Percentiles rank a stretch among this genome's conserved stretches.
phyloP scores from a whole-genome alignment of 2,797 vertebrate genomes.

The Megaceryle alcyon region DNA sequence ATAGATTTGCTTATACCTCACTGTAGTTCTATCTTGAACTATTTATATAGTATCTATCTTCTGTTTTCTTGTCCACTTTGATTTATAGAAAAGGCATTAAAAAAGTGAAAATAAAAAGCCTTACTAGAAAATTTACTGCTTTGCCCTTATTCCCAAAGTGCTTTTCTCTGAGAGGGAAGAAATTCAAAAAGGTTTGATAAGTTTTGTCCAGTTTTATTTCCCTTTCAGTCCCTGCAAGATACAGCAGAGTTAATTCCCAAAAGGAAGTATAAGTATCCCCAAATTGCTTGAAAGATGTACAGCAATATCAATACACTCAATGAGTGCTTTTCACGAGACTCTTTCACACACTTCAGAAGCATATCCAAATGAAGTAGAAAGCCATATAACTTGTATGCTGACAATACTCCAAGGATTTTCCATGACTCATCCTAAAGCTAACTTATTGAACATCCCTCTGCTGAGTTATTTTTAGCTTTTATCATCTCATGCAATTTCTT shows the following conservation, averaged over 20 bases:
- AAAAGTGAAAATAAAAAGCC: neutral
- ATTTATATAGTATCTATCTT: neutral
- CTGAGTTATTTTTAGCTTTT: constrained; percentile 62
- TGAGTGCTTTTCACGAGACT: neutral
- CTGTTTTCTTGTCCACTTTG: neutral
- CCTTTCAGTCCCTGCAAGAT: neutral
- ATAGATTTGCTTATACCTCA: neutral
- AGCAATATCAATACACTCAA: neutral
- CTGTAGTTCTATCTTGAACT: neutral
- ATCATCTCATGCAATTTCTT: constrained; percentile 34
- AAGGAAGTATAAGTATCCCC: neutral
- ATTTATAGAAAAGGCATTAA: neutral
- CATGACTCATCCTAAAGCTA: constrained; percentile 41
- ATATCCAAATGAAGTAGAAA: constrained; percentile 27
- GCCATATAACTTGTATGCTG: neutral
- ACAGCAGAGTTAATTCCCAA: neutral
- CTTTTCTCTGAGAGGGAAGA: neutral
- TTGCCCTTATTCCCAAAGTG: neutral
- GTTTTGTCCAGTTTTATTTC: neutral
- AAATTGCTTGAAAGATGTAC: neutral
- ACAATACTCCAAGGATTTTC: constrained; percentile 26
- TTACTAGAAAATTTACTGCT: neutral
- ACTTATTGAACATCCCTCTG: constrained; percentile 4
- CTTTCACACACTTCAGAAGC: neutral
- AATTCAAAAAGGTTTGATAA: neutral